Base-by-base conservation (phyloP, 2,888 invertebrate species). In the Cheilosia pagana region DNA sequence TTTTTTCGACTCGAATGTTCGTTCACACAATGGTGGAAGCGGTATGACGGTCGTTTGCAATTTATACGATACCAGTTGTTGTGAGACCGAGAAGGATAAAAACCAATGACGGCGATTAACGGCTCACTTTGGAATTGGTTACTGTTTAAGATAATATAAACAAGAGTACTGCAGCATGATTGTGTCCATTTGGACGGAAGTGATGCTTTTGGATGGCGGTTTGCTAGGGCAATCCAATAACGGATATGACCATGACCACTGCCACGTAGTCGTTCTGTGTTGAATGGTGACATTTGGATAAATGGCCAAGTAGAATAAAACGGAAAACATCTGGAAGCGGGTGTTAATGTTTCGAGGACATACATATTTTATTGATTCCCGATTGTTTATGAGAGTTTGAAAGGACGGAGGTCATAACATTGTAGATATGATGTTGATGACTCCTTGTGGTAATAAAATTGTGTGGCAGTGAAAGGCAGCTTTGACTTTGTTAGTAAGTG, bases 81-180 rank as follows among this genome's bases (percentile, higher is more conserved):
- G 3, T 12, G 35, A 12, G 35, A 35, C 35, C 10, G 35, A 12
- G 55, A 70, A 43, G 71, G 81, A 81, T 81, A 76, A 81, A 77
- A 81, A 50, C 50, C 53, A 81, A 81, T 41, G 68, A 75, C 55
- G 25, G 55, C 59, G 68, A 70, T 25, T 76, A 76, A 76, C 76
- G 76, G 52, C 76, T 81, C 81, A 63, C 57, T 76, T 76, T 59
- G 65, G 76, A 65, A 76, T 59, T 65, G 76, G 57, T 59, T 28
- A 65, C 63, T 76, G 52, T 76, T 70, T 70, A 76, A 76, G 81
- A 70, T 63, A 76, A 28, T 8, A 65, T 81, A 72, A 78, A 78
- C 63, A 65, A 78, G 41, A 21, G 35, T 65, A 57, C 45, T 50
- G 48, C 23, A 52, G 16, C 68, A 31, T 2, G 0, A 43, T 6